Conservation (phyloP, 2,888 invertebrate species). For the Heteromyza rotundicornis region DNA sequence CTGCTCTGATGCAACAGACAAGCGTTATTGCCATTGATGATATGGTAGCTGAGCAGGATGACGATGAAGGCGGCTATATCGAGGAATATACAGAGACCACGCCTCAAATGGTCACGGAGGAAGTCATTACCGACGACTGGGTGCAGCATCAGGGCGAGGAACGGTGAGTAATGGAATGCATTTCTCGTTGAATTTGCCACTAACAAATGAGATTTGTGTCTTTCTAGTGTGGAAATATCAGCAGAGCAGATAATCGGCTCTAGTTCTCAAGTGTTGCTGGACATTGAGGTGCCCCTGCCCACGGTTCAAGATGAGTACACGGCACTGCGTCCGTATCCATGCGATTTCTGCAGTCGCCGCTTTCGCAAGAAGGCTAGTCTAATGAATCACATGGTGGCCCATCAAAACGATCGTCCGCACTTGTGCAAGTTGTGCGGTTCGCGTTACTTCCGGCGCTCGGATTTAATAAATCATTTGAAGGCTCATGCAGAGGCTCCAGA, state of each 20-base stretch:
- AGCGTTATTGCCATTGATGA: constrained; percentile 8
- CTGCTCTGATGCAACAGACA: constrained; percentile 28
- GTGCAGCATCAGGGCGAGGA: constrained; percentile 75
- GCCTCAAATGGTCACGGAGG: constrained; percentile 77
- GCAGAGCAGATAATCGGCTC: constrained; percentile 67
- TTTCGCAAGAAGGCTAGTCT: constrained; percentile 84
- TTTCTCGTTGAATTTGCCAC: neutral
- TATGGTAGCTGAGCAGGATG: constrained; percentile 24
- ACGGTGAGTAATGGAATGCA: constrained; percentile 63
- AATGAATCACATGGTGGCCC: constrained; percentile 87
- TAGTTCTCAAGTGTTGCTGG: constrained; percentile 61
- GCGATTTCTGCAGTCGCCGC: constrained; percentile 83
- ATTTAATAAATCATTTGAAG: constrained; percentile 83
- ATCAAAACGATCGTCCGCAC: constrained; percentile 83
- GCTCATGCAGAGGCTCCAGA: constrained; percentile 80
- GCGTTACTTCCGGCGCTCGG: constrained; percentile 78
- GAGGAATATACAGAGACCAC: constrained; percentile 62
- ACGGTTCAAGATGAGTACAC: constrained; percentile 81
- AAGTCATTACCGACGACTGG: constrained; percentile 84
- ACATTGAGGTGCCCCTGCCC: constrained; percentile 77
- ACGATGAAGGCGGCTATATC: constrained; percentile 36
- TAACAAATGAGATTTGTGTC: neutral
- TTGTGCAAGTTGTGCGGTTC: constrained; percentile 84
- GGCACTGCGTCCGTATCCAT: constrained; percentile 75
- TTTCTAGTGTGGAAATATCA: constrained; percentile 71